Evolutionary conservation across 2,113 vertebrate genomes (phyloP).

Genomic region (Stomatorhinus ivindoensis): DNA sequence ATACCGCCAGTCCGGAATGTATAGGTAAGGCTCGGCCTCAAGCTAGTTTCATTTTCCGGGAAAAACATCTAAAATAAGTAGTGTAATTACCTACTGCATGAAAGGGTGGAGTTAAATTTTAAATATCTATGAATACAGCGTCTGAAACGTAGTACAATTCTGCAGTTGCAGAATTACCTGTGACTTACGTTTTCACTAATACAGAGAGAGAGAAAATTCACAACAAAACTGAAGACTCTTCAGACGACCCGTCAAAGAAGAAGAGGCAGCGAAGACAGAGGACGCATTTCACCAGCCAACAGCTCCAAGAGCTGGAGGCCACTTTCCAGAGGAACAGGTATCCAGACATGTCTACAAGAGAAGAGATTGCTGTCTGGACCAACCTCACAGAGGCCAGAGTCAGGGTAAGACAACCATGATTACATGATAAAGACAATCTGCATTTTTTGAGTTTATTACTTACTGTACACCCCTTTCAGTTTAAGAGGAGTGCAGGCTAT

Average conservation of each 20-base stretch:
- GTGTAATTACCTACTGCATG: not conserved
- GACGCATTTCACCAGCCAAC: conserved; percentile 95
- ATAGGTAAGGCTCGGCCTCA: conserved; percentile 75
- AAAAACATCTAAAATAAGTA: not conserved
- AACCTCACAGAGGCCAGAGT: conserved; percentile 98
- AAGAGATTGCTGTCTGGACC: conserved; percentile 98
- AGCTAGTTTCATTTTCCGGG: not conserved
- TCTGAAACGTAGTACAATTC: too few relatives aligned
- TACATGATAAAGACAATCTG: not conserved
- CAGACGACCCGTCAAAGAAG: conserved; percentile 95
- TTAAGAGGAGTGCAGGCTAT: not conserved
- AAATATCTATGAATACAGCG: not conserved
- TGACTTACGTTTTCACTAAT: conserved; percentile 14
- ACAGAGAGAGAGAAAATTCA: conserved; percentile 92
- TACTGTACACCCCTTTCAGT: not conserved
- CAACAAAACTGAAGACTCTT: conserved; percentile 84
- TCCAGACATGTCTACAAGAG: conserved; percentile 95
- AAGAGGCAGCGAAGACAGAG: conserved; percentile 90
- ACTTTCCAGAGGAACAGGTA: conserved; percentile 97
- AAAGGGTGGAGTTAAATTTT: not conserved
- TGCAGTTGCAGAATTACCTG: not conserved
- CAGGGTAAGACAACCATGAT: conserved; percentile 65
- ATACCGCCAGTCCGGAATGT: conserved; percentile 91
- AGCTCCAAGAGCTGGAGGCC: conserved; percentile 93
- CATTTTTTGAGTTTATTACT: not conserved